These are phyloP conservation scores for Sus scrofa DNA, from an alignment of 2,113 vertebrate genomes.

Conservation along the genomic window DNA sequence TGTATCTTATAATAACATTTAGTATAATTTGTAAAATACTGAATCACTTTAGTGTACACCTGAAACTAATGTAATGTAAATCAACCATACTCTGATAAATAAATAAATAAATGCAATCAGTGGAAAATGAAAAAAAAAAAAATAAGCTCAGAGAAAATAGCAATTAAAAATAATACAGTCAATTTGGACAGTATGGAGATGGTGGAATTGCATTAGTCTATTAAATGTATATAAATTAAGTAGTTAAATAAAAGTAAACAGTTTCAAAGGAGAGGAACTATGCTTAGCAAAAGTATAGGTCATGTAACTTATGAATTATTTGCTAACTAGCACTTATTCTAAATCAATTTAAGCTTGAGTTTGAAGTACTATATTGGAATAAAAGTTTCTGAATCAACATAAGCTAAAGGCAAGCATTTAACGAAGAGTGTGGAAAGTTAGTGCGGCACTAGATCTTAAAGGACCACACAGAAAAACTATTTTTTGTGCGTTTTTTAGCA, in stretches of 20 bases:
- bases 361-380: not conserved
- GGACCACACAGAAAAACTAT: not conserved
- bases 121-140: not conserved
- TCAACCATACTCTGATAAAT: too few species aligned
- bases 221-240: not conserved
- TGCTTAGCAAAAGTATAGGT: not conserved
- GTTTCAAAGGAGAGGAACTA: not conserved
- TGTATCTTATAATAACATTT: too few species aligned
- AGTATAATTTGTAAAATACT: too few species aligned
- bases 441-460: not conserved
- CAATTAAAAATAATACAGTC: constrained; percentile 19
- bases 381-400: not conserved
- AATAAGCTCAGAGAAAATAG: not conserved
- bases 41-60: too few species aligned
- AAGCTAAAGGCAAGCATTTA: not conserved
- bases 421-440: not conserved
- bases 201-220: not conserved
- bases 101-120: too few species aligned
- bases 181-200: not conserved
- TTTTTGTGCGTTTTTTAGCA: not conserved
- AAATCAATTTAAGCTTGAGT: not conserved
- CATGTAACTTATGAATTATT: not conserved
- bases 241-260: not conserved
- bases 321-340: not conserved
- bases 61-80: too few species aligned